These are phyloP conservation scores for Macrosteles quadrilineatus DNA, from an alignment of 1,140 invertebrate species.

Conservation along the genomic window DNA sequence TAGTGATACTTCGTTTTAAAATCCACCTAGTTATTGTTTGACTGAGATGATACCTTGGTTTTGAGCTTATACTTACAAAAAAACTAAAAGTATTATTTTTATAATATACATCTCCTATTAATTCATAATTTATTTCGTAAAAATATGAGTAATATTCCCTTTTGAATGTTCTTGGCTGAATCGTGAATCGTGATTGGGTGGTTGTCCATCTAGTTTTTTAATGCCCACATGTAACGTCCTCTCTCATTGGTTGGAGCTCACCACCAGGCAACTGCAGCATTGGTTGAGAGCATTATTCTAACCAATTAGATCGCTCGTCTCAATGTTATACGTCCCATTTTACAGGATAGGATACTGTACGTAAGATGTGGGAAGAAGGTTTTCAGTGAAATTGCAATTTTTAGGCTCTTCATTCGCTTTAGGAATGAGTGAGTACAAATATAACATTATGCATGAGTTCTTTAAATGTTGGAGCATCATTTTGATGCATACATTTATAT, in stretches of 20 bases:
- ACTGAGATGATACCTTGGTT: no score
- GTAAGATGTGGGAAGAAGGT: slow-evolving; percentile 46
- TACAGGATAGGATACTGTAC: slow-evolving; percentile 47
- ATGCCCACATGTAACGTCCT: slow-evolving; percentile 60
- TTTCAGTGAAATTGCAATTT: slow-evolving; percentile 47
- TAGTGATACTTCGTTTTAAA: no score
- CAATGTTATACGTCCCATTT: slow-evolving; percentile 44
- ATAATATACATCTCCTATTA: no score
- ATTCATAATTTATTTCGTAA: slow-evolving; percentile 8
- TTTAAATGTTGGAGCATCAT: slow-evolving; percentile 24
- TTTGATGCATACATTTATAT: background rate
- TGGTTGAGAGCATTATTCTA: slow-evolving; percentile 51
- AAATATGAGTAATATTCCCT: slow-evolving; percentile 30
- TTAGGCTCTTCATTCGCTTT: slow-evolving; percentile 40
- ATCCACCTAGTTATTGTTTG: no score
- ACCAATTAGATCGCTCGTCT: slow-evolving; percentile 53
- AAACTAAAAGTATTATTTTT: no score
- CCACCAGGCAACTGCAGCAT: slow-evolving; percentile 41
- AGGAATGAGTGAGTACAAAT: slow-evolving; percentile 43
- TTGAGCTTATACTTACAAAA: no score
- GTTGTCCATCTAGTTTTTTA: slow-evolving; percentile 44
- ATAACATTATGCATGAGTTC: slow-evolving; percentile 33
- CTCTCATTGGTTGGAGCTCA: slow-evolving; percentile 63
- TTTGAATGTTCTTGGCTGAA: slow-evolving; percentile 28
- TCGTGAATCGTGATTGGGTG: slow-evolving; percentile 33